Evolutionary conservation across 2,888 invertebrate genomes (phyloP).

Genomic region (Caenorhabditis plicata): DNA sequence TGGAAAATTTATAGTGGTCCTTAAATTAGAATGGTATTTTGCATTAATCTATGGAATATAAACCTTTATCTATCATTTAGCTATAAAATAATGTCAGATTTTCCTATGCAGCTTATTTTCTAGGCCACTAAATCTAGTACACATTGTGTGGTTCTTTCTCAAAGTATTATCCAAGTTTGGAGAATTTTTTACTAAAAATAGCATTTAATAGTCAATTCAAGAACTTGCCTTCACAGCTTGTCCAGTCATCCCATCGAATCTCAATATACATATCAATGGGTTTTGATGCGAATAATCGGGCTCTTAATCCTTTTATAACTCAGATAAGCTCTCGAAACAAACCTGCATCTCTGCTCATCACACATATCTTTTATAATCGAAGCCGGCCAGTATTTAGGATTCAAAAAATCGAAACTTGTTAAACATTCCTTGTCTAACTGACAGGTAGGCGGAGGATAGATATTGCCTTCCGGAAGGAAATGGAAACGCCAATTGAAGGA

Average conservation of each 20-base stretch:
- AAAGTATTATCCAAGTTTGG: too few species aligned
- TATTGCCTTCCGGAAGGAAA: slow-evolving; percentile 31
- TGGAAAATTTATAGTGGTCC: too few species aligned
- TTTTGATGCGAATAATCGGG: too few species aligned
- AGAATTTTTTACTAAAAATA: too few species aligned
- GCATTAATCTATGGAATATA: too few species aligned
- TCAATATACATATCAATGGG: slow-evolving; percentile 30
- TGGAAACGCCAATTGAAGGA: slow-evolving; percentile 37
- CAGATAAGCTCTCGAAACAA: neutral
- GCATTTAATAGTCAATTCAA: too few species aligned
- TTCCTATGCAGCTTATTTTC: too few species aligned
- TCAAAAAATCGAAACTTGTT: slow-evolving; percentile 1
- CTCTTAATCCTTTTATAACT: slow-evolving; percentile 4
- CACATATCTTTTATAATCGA: slow-evolving; percentile 10
- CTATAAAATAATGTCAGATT: too few species aligned
- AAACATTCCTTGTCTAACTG: slow-evolving; percentile 2
- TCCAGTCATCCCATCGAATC: slow-evolving; percentile 37
- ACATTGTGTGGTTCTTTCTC: too few species aligned
- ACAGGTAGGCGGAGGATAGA: slow-evolving; percentile 21
- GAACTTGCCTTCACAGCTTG: slow-evolving; percentile 20
- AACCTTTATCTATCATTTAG: too few species aligned
- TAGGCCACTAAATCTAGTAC: too few species aligned
- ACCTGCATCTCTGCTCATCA: slow-evolving; percentile 18
- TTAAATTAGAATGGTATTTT: too few species aligned
- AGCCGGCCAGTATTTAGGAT: slow-evolving; percentile 11